phyloP scores from a whole-genome alignment of 1,140 invertebrate species.

The Hylaeus volcanicus region DNA sequence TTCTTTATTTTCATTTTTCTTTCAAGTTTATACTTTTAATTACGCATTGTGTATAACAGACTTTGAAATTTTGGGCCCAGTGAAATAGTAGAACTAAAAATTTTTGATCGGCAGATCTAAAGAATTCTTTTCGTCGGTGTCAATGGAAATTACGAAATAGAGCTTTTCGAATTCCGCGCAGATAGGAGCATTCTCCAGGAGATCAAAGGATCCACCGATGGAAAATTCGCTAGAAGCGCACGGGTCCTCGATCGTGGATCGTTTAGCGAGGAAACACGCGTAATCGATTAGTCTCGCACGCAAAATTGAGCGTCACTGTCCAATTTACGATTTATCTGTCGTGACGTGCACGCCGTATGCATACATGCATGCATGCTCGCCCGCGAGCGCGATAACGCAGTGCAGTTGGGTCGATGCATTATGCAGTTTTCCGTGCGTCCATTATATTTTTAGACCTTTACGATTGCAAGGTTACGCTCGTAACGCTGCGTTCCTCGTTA shows the following conservation, averaged over 20 bases:
- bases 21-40: too few relatives aligned
- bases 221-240: background rate
- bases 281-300: background rate
- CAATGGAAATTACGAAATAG: too few relatives aligned
- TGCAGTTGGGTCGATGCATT: slow-evolving; percentile 58
- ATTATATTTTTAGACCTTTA: slow-evolving; percentile 70
- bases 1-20: too few relatives aligned
- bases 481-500: slow-evolving; percentile 32
- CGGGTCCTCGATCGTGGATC: background rate
- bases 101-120: too few relatives aligned
- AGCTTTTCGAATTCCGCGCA: too few relatives aligned
- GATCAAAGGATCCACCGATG: background rate
- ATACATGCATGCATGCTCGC: slow-evolving; percentile 49
- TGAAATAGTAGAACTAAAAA: too few relatives aligned
- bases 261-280: background rate
- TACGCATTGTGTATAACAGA: too few relatives aligned
- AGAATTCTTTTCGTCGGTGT: too few relatives aligned
- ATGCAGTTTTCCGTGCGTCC: slow-evolving; percentile 65
- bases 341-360: slow-evolving; percentile 53
- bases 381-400: slow-evolving; percentile 55
- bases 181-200: background rate
- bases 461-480: slow-evolving; percentile 63
- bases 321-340: slow-evolving; percentile 72
- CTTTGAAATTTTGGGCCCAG: too few relatives aligned
- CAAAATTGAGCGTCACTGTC: slow-evolving; percentile 68